Percentiles rank a stretch among this genome's conserved stretches.
phyloP scores from a whole-genome alignment of 2,113 vertebrate species.

The Sakesphorus luctuosus region DNA sequence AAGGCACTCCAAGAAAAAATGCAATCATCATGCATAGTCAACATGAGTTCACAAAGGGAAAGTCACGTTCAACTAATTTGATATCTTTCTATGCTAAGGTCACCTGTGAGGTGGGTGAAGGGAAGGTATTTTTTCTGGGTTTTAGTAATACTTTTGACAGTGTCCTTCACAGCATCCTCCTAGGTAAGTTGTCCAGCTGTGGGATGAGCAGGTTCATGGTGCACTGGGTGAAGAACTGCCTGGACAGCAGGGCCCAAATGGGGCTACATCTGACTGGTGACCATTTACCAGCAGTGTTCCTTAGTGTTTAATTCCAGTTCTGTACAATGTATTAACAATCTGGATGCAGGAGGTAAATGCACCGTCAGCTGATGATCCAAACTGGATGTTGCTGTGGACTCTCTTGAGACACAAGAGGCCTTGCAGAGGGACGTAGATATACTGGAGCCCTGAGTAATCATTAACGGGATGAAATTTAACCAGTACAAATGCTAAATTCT shows the following conservation, averaged over 20 bases:
- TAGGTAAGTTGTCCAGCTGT: not conserved
- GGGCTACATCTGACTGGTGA: not conserved
- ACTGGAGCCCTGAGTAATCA: not conserved
- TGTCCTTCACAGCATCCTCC: not conserved
- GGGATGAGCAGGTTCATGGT: rapidly evolving
- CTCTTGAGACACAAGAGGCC: not conserved
- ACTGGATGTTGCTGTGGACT: not conserved
- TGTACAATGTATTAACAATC: not conserved
- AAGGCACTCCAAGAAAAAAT: not conserved
- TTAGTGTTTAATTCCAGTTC: not conserved
- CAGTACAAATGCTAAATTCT: not conserved
- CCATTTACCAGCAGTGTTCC: not conserved
- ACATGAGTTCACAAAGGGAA: not conserved
- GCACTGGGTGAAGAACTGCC: not conserved
- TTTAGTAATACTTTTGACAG: not conserved
- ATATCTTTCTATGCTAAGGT: not conserved
- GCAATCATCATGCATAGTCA: not conserved
- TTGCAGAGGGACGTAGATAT: not conserved
- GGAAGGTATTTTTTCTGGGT: not conserved
- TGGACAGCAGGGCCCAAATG: not conserved
- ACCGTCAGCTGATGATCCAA: not conserved
- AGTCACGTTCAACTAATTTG: not conserved
- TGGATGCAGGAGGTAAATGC: not conserved
- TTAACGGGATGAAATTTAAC: not conserved
- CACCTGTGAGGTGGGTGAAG: not conserved